Evolutionary conservation across 1,140 invertebrate species (phyloP).

Genomic region (Drosophila equinoxialis): DNA sequence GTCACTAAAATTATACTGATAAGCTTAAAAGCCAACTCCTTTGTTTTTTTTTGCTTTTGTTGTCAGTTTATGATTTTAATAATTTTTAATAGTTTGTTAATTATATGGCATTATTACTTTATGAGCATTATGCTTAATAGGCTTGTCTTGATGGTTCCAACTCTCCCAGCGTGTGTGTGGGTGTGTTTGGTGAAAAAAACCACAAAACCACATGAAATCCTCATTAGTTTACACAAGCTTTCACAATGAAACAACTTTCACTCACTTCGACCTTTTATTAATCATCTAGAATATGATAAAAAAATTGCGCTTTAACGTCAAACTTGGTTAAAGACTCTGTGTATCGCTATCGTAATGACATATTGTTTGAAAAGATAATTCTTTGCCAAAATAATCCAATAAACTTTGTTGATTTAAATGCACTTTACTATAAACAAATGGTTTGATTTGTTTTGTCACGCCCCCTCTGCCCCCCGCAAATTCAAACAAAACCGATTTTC

Average conservation of each 20-base stretch:
- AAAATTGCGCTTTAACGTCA: slow-evolving; percentile 30
- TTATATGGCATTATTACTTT: slow-evolving; percentile 5
- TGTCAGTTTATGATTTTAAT: neutral
- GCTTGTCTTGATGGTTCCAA: slow-evolving; percentile 26
- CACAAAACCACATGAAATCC: slow-evolving; percentile 70
- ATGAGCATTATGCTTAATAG: slow-evolving; percentile 25
- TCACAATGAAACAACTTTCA: slow-evolving; percentile 62
- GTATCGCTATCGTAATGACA: slow-evolving; percentile 47
- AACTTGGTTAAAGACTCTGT: too few species aligned
- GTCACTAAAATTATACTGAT: neutral
- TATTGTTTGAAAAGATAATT: slow-evolving; percentile 26
- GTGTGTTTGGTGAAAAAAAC: slow-evolving; percentile 14
- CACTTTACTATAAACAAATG: too few species aligned
- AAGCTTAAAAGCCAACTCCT: neutral
- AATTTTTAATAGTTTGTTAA: slow-evolving; percentile 22
- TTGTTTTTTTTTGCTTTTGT: neutral
- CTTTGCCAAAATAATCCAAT: too few species aligned
- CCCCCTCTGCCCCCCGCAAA: too few species aligned
- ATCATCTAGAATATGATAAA: slow-evolving; percentile 50
- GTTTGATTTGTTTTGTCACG: too few species aligned
- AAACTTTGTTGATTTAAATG: too few species aligned
- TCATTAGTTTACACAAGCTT: slow-evolving; percentile 66
- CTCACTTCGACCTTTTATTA: slow-evolving; percentile 48
- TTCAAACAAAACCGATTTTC: too few species aligned
- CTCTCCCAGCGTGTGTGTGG: neutral